Conservation (phyloP, 2,888 invertebrate species). For the Drosophila cracens region DNA sequence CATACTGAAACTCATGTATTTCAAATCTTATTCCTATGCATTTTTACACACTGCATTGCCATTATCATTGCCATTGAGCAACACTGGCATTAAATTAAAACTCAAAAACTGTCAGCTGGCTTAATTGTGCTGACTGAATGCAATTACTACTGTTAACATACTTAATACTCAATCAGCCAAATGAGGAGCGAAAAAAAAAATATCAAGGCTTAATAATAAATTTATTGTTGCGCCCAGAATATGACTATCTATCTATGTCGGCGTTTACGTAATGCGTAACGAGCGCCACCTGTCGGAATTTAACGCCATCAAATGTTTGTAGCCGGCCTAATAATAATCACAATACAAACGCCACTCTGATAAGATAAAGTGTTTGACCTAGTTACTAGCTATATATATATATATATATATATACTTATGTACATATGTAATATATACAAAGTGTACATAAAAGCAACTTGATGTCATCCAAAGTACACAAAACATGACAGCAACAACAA, state of each 20-base stretch:
- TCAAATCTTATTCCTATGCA: neutral
- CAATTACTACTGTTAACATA: neutral
- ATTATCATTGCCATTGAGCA: neutral
- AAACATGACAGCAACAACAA: slow-evolving; percentile 5
- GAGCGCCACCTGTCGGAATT: slow-evolving; percentile 47
- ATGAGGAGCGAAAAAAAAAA: neutral
- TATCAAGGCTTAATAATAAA: neutral
- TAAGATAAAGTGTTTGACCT: slow-evolving; percentile 65
- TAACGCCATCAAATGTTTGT: slow-evolving; percentile 48
- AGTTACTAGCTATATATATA: slow-evolving; percentile 25
- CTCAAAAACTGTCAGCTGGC: neutral
- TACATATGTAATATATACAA: neutral
- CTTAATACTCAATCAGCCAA: slow-evolving; percentile 1
- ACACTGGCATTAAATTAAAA: neutral
- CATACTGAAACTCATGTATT: neutral
- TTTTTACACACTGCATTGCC: neutral
- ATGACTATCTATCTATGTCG: neutral
- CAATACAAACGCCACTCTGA: slow-evolving; percentile 38
- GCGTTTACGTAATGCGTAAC: neutral
- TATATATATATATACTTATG: neutral
- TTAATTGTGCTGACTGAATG: neutral
- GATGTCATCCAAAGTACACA: slow-evolving; percentile 16
- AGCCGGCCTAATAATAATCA: slow-evolving; percentile 24
- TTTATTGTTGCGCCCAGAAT: neutral
- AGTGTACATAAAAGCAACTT: neutral